A percentile compares a stretch with the other conserved stretches of the same genome.
Conservation (phyloP, 2,888 invertebrate species). For the Leucoma salicis region DNA sequence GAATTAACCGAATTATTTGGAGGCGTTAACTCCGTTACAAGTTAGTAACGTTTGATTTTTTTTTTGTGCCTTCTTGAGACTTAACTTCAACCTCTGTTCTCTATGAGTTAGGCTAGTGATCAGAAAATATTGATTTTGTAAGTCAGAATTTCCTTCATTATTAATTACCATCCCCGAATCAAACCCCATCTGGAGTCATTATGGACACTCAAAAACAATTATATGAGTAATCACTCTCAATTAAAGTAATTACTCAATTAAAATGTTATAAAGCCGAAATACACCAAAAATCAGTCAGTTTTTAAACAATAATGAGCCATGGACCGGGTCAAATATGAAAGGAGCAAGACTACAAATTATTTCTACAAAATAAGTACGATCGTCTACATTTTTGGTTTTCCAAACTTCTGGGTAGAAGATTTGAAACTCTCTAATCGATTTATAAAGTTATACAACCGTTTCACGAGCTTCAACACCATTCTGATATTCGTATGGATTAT, state of each 20-base stretch:
- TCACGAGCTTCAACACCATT: slow-evolving; percentile 26
- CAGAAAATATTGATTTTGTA: too few species aligned
- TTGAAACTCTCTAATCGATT: slow-evolving; percentile 28
- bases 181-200: too few species aligned
- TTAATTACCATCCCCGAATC: too few species aligned
- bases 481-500: slow-evolving; percentile 31
- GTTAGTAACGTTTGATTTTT: too few species aligned
- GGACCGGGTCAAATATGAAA: slow-evolving; percentile 7
- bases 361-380: slow-evolving; percentile 27
- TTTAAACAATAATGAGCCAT: background rate
- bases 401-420: slow-evolving; percentile 45
- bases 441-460: slow-evolving; percentile 15
- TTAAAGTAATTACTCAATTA: background rate
- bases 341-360: slow-evolving; percentile 24
- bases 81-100: too few species aligned
- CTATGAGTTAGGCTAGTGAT: too few species aligned
- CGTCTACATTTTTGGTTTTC: slow-evolving; percentile 30
- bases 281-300: background rate
- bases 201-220: background rate
- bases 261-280: background rate
- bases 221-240: background rate
- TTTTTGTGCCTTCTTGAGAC: too few species aligned
- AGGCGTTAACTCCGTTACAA: too few species aligned
- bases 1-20: too few species aligned
- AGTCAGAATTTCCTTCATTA: too few species aligned